These are phyloP conservation scores for Trididemnum nubilum DNA, from an alignment of 23 tunicate genomes.

Conservation along the genomic window DNA sequence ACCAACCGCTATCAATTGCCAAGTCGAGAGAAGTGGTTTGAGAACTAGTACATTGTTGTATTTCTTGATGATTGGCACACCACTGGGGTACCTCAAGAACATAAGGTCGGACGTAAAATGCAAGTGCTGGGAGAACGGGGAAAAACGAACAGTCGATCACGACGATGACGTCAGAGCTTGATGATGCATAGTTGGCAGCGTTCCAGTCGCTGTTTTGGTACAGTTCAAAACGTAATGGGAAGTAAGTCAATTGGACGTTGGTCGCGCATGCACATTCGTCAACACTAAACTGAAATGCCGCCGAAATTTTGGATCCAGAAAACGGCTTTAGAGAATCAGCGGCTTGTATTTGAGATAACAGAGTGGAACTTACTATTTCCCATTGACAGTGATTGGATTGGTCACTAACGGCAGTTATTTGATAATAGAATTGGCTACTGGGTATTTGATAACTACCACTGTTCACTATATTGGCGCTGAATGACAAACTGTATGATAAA, in stretches of 20 bases:
- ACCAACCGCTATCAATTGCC: neutral
- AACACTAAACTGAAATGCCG: neutral
- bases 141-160: slow-evolving; percentile 12
- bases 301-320: neutral
- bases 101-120: slow-evolving; percentile 21
- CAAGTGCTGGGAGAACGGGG: slow-evolving; percentile 14
- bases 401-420: neutral
- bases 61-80: neutral
- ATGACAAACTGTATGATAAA: neutral
- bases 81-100: neutral
- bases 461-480: neutral
- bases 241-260: neutral
- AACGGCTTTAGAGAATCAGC: neutral
- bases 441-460: neutral
- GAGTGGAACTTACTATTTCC: neutral
- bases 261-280: slow-evolving; percentile 19
- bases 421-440: neutral
- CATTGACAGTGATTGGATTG: slow-evolving; percentile 10
- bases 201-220: neutral
- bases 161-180: neutral
- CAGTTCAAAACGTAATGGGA: slow-evolving; percentile 7
- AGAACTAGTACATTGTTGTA: neutral
- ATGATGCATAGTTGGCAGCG: neutral
- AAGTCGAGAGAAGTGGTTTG: neutral
- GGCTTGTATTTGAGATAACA: neutral